A percentile compares a stretch with the other conserved stretches of the same genome.
These are phyloP conservation scores for Azemiops feae DNA, from an alignment of 2,113 vertebrate species.

Conservation along the genomic window DNA sequence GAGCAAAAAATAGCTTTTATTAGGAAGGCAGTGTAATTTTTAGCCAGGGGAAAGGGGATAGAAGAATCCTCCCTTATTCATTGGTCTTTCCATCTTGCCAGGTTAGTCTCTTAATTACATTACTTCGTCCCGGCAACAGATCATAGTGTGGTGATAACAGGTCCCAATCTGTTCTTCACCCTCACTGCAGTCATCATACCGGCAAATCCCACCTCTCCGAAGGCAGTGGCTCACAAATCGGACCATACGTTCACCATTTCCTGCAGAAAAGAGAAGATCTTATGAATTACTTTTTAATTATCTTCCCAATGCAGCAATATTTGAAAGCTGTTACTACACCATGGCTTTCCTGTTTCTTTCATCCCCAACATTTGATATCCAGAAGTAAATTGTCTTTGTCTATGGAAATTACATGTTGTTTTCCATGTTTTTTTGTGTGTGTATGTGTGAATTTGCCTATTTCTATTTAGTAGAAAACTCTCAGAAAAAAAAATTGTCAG, in stretches of 20 bases:
- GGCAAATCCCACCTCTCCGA: conserved; percentile 21
- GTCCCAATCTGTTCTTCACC: conserved; percentile 30
- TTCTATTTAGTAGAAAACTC: not conserved
- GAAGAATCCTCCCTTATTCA: not conserved
- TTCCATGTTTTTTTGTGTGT: no score
- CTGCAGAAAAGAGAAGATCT: not conserved
- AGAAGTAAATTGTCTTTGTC: not conserved
- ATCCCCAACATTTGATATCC: not conserved
- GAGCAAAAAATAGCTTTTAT: conserved; percentile 5
- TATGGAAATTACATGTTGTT: not conserved
- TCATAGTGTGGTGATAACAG: conserved; percentile 38
- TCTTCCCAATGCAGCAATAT: not conserved
- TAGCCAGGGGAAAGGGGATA: not conserved
- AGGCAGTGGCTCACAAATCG: conserved; percentile 32
- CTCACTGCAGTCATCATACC: conserved; percentile 29
- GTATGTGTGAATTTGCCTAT: not conserved
- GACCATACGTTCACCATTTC: not conserved
- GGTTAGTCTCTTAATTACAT: not conserved
- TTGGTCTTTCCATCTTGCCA: not conserved
- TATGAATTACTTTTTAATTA: not conserved
- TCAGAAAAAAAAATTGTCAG: not conserved
- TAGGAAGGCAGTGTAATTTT: not conserved
- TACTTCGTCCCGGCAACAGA: conserved; percentile 32
- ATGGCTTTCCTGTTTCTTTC: not conserved
- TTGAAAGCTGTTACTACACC: not conserved